Evolutionary conservation across 2,888 invertebrate species (phyloP), one percentile per base, ranked within the genome.

Genomic region (Agriopis marginaria): DNA sequence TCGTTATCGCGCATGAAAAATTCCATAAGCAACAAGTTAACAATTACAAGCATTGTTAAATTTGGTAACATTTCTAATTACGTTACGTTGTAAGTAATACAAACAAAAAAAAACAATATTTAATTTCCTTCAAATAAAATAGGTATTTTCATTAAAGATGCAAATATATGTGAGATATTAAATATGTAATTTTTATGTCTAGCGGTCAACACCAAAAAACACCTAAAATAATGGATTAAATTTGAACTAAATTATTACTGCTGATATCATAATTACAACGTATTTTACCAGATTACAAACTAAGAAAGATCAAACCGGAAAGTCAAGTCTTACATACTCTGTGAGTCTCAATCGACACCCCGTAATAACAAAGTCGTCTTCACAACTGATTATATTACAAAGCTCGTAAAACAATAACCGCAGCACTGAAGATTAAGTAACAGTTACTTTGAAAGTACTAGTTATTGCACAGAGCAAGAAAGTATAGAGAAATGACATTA

Each of bases 351-450:
- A 82, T 84, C 80, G 74, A 76, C 78, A 77, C 76, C 78, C 76
- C 70, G 72, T 77, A 76, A 81, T 83, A 80, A 84, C 84, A 83
- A 84, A 82, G 83, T 85, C 77, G 80, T 81, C 79, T 77, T 73
- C 78, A 78, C 82, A 78, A 83, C 82, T 83, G 85, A 86, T 85
- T 86, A 86, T 84, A 84, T 85, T 87, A 83, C 84, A 79, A 68
- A 70, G 80, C 65, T 78, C 83, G 79, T 86, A 84, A 86, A 87
- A 85, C 82, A 85, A 84, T 84, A 81, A 79, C 82, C 82, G 75
- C 84, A 82, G 78, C 80, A 78, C 81, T 39, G 10, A 9, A 50
- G 60, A 60, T 60, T 50, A 39, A 14, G 12, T 50, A 50, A 61
- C 61, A 64, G 42, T 49, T 64, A 39, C 53, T n/a, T 14, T 17